Evolutionary conservation across 1,140 invertebrate species (phyloP), one percentile per base, ranked within the genome.

Genomic region (Aricia agestis): DNA sequence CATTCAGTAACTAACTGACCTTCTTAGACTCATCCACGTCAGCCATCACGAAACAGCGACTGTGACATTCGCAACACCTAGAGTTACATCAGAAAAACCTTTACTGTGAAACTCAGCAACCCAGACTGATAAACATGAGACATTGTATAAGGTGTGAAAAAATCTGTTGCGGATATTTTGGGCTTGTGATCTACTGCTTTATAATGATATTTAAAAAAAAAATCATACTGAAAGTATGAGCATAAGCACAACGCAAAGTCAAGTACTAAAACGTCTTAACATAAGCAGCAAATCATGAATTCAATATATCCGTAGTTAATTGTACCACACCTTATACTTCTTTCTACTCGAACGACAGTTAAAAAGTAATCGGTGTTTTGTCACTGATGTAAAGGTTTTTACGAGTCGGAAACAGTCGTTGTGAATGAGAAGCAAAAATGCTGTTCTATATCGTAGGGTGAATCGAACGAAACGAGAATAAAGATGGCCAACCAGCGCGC

Each of bases 401-500:
- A 68, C 42, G 31, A 63, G 19, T 19, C 18, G 13, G 25, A 69
- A 41, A 18, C 68, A 69, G 67, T 70, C 59, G 58, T 66, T 42
- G 61, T 74, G 73, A 70, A 67, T 77, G 72, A 74, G 42, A 84
- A 67, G 68, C 74, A 82, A 86, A 70, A 87, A 78, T 75, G 78
- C 72, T 85, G 71, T 85, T 90, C 80, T 91, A 78, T 86, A 84
- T 83, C 82, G 76, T 92, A 95, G 94, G 94, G 94, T 68, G 94
- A 95, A 92, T 95, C 94, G 74, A 95, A 95, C 86, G 94, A 94
- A 92, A 95, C 95, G 80, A 94, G 96, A 93, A 96, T 97, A 95
- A 95, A 95, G 85, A 94, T 96, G 86, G 96, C 96, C 81, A 97
- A 97, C 91, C 95, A 97, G 92, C 94, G 95, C 80, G 96, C 96